Evolutionary conservation across 2,797 vertebrate genomes (phyloP).

Genomic region (Semotilus atromaculatus): DNA sequence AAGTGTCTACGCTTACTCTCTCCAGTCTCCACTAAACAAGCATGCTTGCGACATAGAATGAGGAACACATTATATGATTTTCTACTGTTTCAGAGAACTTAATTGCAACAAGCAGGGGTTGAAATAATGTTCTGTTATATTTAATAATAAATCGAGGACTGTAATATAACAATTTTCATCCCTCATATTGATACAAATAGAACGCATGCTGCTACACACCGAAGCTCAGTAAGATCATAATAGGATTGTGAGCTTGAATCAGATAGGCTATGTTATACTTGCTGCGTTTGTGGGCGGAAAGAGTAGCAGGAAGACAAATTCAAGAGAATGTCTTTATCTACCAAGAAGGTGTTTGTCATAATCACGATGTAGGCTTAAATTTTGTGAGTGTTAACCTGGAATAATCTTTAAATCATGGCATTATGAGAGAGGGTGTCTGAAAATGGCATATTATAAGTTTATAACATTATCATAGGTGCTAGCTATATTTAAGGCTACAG

Average conservation of each 20-base stretch:
- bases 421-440: neutral
- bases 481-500: neutral
- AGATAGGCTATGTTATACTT: slow-evolving; percentile 2
- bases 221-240: slow-evolving; percentile 10
- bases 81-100: slow-evolving; percentile 1
- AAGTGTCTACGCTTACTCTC: slow-evolving; percentile 5
- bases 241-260: slow-evolving; percentile 37
- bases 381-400: neutral
- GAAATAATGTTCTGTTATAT: slow-evolving; percentile 29
- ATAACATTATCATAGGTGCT: neutral
- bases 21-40: neutral
- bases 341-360: slow-evolving; percentile 1
- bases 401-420: slow-evolving; percentile 8
- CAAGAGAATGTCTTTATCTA: neutral
- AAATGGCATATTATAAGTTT: neutral
- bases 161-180: slow-evolving; percentile 27
- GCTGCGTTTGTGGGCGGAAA: slow-evolving; percentile 1
- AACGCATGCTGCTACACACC: slow-evolving; percentile 1
- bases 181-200: slow-evolving; percentile 32
- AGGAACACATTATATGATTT: slow-evolving; percentile 10
- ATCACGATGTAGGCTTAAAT: neutral
- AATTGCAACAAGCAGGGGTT: slow-evolving; percentile 12
- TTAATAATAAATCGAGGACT: slow-evolving; percentile 23
- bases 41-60: neutral
- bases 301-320: slow-evolving; percentile 5